These are phyloP conservation scores for Megaptera novaeangliae DNA, from an alignment of 2,113 vertebrate genomes.

Conservation along the genomic window DNA sequence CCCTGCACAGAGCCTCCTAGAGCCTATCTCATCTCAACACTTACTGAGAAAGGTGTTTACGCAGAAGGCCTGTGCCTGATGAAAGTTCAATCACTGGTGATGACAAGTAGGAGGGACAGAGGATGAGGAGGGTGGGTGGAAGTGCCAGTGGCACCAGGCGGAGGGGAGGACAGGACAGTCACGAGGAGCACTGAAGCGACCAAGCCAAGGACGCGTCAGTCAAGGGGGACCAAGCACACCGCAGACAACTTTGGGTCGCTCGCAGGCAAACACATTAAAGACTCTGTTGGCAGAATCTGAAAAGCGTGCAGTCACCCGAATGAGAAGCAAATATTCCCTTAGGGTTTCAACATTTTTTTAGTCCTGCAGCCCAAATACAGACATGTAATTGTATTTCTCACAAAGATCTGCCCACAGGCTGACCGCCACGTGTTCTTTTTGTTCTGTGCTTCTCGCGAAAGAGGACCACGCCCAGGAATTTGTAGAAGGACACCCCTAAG, in stretches of 20 bases:
- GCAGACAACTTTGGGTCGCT: too few species aligned
- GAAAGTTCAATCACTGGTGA: background rate
- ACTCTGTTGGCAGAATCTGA: background rate
- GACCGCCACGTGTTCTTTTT: background rate
- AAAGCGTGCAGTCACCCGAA: background rate
- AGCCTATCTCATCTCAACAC: background rate
- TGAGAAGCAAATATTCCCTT: background rate
- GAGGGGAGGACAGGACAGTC: background rate
- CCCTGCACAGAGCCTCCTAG: background rate
- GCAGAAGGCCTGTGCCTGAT: background rate
- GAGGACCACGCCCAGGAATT: background rate
- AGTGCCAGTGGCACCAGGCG: fast-evolving
- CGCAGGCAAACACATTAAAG: background rate
- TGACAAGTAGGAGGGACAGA: background rate
- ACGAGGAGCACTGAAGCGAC: background rate
- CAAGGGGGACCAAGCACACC: background rate
- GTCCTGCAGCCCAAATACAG: background rate
- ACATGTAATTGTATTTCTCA: background rate
- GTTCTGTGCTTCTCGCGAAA: background rate
- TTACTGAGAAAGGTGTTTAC: too few species aligned
- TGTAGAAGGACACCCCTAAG: background rate
- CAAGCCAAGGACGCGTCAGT: background rate
- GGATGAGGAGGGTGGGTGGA: fast-evolving
- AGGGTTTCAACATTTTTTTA: background rate
- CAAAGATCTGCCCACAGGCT: background rate